Evolutionary conservation across 1,140 invertebrate genomes (phyloP).

Genomic region (Oncopeltus fasciatus): DNA sequence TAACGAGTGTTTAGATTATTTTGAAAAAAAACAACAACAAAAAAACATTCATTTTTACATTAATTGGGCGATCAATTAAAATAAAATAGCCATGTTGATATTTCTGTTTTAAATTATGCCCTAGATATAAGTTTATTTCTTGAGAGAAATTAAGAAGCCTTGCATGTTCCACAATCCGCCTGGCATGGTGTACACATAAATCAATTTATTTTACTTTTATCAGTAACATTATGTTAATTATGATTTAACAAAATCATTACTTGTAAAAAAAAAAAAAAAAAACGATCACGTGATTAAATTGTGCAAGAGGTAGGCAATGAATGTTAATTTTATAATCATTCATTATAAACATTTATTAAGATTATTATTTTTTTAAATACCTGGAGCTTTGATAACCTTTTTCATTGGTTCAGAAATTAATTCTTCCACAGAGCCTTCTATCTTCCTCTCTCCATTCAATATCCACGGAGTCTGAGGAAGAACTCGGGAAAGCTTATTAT

Average conservation of each 20-base stretch:
- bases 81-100: no score
- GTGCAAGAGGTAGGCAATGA: background rate
- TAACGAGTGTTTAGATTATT: no score
- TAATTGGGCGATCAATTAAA: no score
- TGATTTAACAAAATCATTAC: background rate
- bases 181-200: no score
- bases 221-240: no score
- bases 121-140: no score
- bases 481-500: constrained; percentile 73
- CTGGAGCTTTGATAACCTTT: constrained; percentile 37
- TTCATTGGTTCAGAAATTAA: constrained; percentile 53
- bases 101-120: no score
- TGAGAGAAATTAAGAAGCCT: no score
- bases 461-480: constrained; percentile 92
- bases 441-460: constrained; percentile 61
- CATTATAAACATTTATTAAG: constrained; percentile 12
- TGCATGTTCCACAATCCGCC: no score
- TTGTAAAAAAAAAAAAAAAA: background rate
- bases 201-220: no score
- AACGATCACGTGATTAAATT: background rate
- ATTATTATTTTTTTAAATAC: constrained; percentile 30
- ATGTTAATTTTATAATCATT: constrained; percentile 3
- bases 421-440: constrained; percentile 81
- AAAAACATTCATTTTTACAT: no score
- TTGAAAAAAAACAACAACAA: no score